Evolutionary conservation across 1,140 invertebrate species (phyloP).

Genomic region (Zaprionus davidi): DNA sequence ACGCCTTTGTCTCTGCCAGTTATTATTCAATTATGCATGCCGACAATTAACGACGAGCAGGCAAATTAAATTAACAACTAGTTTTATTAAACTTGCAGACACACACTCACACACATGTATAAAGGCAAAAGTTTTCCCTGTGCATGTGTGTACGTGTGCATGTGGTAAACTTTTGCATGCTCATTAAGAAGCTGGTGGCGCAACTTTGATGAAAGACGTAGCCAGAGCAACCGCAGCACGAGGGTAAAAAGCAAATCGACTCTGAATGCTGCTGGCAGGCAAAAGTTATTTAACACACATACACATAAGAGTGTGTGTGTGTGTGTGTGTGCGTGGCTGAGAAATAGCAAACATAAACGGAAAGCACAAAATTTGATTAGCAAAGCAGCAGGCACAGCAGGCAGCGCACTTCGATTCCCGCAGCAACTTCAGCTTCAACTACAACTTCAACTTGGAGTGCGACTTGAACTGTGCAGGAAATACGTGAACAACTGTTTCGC

Average conservation of each 20-base stretch:
- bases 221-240: slow-evolving; percentile 39
- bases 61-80: slow-evolving; percentile 84
- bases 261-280: slow-evolving; percentile 52
- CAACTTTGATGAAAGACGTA: slow-evolving; percentile 73
- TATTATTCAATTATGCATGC: slow-evolving; percentile 83
- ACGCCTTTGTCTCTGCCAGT: slow-evolving; percentile 60
- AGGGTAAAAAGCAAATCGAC: slow-evolving; percentile 41
- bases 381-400: slow-evolving; percentile 29
- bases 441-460: not conserved
- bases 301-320: not conserved
- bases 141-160: slow-evolving; percentile 28
- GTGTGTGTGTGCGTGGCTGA: slow-evolving; percentile 8
- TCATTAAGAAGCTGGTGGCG: slow-evolving; percentile 65
- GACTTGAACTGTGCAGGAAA: slow-evolving; percentile 19
- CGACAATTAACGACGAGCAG: slow-evolving; percentile 80
- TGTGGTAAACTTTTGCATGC: slow-evolving; percentile 75
- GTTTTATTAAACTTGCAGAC: slow-evolving; percentile 80
- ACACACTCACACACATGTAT: not conserved
- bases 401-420: slow-evolving; percentile 53
- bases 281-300: slow-evolving; percentile 62
- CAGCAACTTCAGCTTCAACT: slow-evolving; percentile 38
- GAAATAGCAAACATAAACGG: slow-evolving; percentile 67
- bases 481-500: not conserved
- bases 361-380: slow-evolving; percentile 69
- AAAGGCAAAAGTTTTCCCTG: slow-evolving; percentile 51